Conservation (phyloP, 2,113 vertebrate species). For the Ancistrus triradiatus region DNA sequence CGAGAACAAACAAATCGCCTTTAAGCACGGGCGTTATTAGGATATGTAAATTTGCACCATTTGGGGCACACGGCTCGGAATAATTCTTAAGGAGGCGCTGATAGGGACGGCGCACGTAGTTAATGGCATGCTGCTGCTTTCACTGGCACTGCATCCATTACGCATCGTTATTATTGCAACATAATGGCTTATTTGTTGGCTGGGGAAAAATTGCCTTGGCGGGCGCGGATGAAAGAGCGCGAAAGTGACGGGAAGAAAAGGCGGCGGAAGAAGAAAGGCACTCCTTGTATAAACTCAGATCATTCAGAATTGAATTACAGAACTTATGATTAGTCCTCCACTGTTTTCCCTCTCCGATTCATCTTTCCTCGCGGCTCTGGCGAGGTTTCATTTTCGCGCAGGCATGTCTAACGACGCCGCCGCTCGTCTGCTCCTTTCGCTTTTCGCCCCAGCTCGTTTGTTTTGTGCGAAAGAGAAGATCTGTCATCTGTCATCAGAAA, state of each 20-base stretch:
- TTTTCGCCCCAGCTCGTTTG: conserved; percentile 53
- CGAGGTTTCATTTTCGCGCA: conserved; percentile 51
- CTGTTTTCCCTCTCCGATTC: conserved; percentile 59
- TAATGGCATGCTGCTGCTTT: conserved; percentile 63
- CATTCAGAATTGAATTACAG: conserved; percentile 65
- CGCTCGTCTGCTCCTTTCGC: conserved; percentile 36
- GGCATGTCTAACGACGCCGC: conserved; percentile 45
- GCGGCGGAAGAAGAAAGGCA: conserved; percentile 35
- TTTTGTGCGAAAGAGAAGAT: conserved; percentile 59
- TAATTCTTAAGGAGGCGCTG: conserved; percentile 58
- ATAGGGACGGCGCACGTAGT: conserved; percentile 55
- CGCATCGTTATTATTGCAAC: conserved; percentile 66
- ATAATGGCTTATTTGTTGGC: conserved; percentile 70
- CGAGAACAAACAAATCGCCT: conserved; percentile 45
- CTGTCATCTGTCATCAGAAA: conserved; percentile 57
- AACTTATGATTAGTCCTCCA: conserved; percentile 67
- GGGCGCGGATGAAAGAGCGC: conserved; percentile 47
- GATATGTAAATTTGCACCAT: conserved; percentile 47
- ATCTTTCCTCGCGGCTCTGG: conserved; percentile 45
- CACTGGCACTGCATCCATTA: conserved; percentile 66
- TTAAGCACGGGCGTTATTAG: conserved; percentile 43
- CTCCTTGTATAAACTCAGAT: conserved; percentile 45
- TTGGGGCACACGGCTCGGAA: conserved; percentile 36
- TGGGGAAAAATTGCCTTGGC: conserved; percentile 56
- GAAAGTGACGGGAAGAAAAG: conserved; percentile 53